phyloP scores from a whole-genome alignment of 1,140 invertebrate genomes.

The Hermatobates lingyangjiaoensis region DNA sequence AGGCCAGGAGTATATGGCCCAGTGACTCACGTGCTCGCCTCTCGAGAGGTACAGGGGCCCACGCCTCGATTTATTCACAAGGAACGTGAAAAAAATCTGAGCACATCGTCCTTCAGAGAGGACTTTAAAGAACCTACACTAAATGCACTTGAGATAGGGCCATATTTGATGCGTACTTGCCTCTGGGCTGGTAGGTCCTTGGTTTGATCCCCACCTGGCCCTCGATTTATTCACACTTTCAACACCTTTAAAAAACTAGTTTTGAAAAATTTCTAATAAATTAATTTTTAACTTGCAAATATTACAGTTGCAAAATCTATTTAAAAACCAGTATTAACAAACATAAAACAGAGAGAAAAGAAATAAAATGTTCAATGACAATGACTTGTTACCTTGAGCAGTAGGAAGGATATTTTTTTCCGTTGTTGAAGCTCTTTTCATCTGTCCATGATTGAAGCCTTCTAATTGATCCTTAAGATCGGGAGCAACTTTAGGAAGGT shows the following conservation, averaged over 20 bases:
- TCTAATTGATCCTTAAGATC: constrained; percentile 76
- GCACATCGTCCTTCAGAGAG: neutral
- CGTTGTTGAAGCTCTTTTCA: constrained; percentile 66
- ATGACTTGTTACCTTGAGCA: constrained; percentile 48
- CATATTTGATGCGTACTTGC: neutral
- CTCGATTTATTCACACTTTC: neutral
- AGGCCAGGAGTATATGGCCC: too few relatives aligned
- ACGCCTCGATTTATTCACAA: too few relatives aligned
- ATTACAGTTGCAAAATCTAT: too few relatives aligned
- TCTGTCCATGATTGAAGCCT: constrained; percentile 58
- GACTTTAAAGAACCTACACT: neutral
- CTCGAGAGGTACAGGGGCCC: too few relatives aligned
- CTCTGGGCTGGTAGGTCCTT: too few relatives aligned
- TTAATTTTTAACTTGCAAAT: too few relatives aligned
- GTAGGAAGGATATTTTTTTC: constrained; percentile 76
- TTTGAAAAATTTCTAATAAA: too few relatives aligned
- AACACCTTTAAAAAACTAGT: neutral
- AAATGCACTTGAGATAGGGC: neutral
- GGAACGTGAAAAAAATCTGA: neutral
- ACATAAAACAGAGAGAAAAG: neutral
- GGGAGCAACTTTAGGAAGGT: constrained; percentile 69
- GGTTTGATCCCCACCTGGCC: too few relatives aligned
- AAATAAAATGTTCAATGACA: neutral
- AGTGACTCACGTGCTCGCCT: too few relatives aligned
- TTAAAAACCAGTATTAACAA: neutral